Base-by-base conservation (phyloP, 2,888 invertebrate species). In the Agrochola lota region DNA sequence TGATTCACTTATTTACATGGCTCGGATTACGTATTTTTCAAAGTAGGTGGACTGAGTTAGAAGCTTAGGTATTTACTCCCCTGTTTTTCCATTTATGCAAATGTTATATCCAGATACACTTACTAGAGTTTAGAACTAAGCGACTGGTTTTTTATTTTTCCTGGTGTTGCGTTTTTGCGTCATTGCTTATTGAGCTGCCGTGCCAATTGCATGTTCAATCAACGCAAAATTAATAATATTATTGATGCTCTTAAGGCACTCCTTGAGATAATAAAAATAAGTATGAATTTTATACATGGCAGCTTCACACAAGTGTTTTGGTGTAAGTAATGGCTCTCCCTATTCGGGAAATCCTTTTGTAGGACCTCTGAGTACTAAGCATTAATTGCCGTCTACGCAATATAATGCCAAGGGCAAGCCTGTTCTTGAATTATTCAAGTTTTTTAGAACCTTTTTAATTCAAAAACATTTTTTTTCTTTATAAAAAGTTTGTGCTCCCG, bases 1-100 rank as follows among this genome's bases (percentile, higher is more conserved):
- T 85, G 81, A 83, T 67, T 76, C 83, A 85, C 40, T 70, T 81
- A 81, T 85, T 85, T 85, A 55, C 85, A 71, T 67, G 40, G 11
- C 52, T 63, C 70, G 55, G 43, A 78, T 77, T 81, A 83, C 71
- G 57, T 63, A 81, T 83, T 72, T 83, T 85, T 72, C 60, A 52
- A 69, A 74, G 84, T 60, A 77, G 59, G 52, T 71, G 52, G 63
- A 64, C n/a, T 43, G 35, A 59, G 63, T 52, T 52, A 35, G 67
- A n/a, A 73, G 70, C 70, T 67, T 80, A 66, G 64, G 20, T 84
- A 35, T 84, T 66, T 71, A 62, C 60, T 71, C 64, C 43, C 46
- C 15, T 43, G 26, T 73, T 78, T 60, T 84, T 46, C n/a, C 12
- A 71, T 77, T 9, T 17, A 69, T 66, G 71, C 57, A 71, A 84